Conservation (phyloP, 2,888 invertebrate species). For the Gastrophysa polygoni region DNA sequence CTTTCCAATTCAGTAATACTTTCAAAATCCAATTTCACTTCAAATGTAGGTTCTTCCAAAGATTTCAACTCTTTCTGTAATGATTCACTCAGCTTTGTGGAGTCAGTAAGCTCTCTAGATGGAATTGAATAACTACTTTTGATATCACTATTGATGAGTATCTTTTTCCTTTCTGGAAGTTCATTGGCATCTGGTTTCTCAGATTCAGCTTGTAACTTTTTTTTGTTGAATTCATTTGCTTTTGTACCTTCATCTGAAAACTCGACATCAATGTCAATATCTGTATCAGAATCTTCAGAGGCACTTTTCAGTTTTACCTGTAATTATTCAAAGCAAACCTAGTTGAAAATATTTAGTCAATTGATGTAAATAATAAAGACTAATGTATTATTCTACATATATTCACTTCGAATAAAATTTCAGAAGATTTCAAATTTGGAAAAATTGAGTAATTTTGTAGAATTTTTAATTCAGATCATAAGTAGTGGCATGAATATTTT, state of each 20-base stretch:
- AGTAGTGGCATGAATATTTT: too few species aligned
- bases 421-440: too few species aligned
- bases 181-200: not conserved
- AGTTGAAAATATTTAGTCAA: too few species aligned
- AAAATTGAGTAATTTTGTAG: too few species aligned
- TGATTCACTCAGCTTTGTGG: conserved; percentile 39
- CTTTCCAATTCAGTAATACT: conserved; percentile 62
- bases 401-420: too few species aligned
- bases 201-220: conserved; percentile 3
- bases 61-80: conserved; percentile 45
- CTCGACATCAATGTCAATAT: conserved; percentile 67
- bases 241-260: conserved; percentile 57
- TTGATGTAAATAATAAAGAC: too few species aligned
- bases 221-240: not conserved
- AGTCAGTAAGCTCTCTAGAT: conserved; percentile 27
- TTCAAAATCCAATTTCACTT: conserved; percentile 54
- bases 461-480: too few species aligned
- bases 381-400: too few species aligned
- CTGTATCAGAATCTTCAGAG: conserved; percentile 53
- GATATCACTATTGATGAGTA: not conserved
- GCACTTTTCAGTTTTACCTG: conserved; percentile 53
- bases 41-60: conserved; percentile 59
- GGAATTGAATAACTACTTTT: not conserved
- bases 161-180: not conserved
- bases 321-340: too few species aligned